Base-by-base conservation (phyloP, 2,888 invertebrate species). In the Latrodectus hesperus region DNA sequence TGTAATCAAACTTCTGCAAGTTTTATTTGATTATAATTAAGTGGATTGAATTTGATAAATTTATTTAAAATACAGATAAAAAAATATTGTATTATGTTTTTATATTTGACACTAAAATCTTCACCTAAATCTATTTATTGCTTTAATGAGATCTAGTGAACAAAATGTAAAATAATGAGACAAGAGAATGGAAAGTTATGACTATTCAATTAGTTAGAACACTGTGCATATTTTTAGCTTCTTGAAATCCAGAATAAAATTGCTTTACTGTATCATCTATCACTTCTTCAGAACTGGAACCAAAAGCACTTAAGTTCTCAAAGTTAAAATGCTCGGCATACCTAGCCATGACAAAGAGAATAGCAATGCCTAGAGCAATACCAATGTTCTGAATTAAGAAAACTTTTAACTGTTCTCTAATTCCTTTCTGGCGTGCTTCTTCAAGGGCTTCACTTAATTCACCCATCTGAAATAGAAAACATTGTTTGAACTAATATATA, bases 401-500 rank as follows among this genome's bases (percentile, higher is more conserved):
- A 1, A 93, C 91, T 80, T 91, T 89, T 9, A 92, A 82, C 9
- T 92, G 93, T 72, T 91, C 90, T 67, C 90, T 90, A 68, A 92
- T 91, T 14, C 93, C 92, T 49, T 91, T 90, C 80, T 91, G 91
- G 74, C 92, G 91, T 8, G 92, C 92, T 88, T 92, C 92, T 89
- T 93, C 92, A n/a, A 92, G 91, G 79, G 92, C 92, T 84, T 92
- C 92, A 88, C 92, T 92, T 91, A 93, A 92, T 90, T 93, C 93
- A 9, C 93, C 93, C 78, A 93, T 92, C 93, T 93, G 90, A 6
- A 90, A 90, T 82, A 52, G 67, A 67, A 26, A 72, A 52, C 0
- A 60, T 60, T 38, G 38, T 38, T 38, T 38, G 6, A 38, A 38
- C 6, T 38, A 3, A 38, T 38, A 38, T 38, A 38, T 38, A 38